phyloP scores from a whole-genome alignment of 2,797 vertebrate species.

The Cichlasoma orientale region DNA sequence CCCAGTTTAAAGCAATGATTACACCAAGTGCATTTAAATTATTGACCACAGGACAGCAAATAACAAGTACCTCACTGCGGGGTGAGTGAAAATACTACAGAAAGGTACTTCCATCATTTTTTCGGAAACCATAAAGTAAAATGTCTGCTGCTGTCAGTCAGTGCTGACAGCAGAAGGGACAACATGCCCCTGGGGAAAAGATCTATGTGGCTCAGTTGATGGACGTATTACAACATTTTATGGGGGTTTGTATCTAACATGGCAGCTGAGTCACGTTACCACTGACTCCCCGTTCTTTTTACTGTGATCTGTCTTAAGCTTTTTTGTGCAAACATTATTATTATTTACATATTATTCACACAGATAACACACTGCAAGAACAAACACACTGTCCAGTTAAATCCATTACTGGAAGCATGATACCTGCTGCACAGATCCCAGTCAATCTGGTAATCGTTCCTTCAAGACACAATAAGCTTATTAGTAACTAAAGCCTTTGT shows the following conservation, averaged over 20 bases:
- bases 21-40: neutral
- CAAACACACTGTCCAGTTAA: slow-evolving; percentile 30
- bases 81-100: slow-evolving; percentile 1
- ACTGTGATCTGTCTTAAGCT: neutral
- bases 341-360: neutral
- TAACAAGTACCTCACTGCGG: neutral
- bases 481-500: slow-evolving; percentile 38
- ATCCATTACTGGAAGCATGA: slow-evolving; percentile 29
- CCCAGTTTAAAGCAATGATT: neutral
- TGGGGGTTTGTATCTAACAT: neutral
- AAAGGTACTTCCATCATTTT: neutral
- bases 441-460: slow-evolving; percentile 35
- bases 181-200: slow-evolving; percentile 9
- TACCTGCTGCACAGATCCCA: slow-evolving; percentile 26
- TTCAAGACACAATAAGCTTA: slow-evolving; percentile 52
- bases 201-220: slow-evolving; percentile 17
- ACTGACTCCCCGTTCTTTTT: neutral
- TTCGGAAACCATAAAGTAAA: slow-evolving; percentile 1
- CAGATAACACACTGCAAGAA: neutral
- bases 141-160: slow-evolving; percentile 15
- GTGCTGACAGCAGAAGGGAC: slow-evolving; percentile 32
- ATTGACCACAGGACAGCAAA: neutral
- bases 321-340: neutral
- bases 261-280: slow-evolving; percentile 3
- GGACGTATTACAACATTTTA: slow-evolving; percentile 3